Evolutionary conservation across 2,113 vertebrate genomes (phyloP), one percentile per base, ranked within the genome.

Genomic region (Manacus vitellinus): DNA sequence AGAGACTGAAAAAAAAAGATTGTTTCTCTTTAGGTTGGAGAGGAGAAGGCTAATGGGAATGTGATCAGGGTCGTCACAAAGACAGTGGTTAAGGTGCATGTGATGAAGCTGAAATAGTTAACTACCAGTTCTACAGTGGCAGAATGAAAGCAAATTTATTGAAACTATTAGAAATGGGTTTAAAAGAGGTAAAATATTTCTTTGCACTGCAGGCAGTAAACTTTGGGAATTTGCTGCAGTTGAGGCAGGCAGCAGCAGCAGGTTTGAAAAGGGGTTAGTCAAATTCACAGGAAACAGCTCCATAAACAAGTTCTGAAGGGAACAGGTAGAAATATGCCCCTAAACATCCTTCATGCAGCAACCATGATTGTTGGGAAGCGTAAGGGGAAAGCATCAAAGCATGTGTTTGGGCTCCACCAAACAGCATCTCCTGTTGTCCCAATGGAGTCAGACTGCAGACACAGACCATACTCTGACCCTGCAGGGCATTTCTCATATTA

Each of bases 361-460:
- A 0, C 21, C 1, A 0, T 31, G 56, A 27, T 7, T 78, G 28
- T 23, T 63, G 61, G n/a, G 31, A 81, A 46, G 6, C 4, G 4
- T 47, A 43, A 74, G 0, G 1, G 11, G 8, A 56, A 85, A 62
- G 21, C 6, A 77, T 15, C 23, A 66, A 35, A 46, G 21, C 58
- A 51, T 3, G 9, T 19, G 21, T 3, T 3, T 58, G 47, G 46
- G 10, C 18, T 92, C 70, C 70, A 52, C n/a, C 61, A 74, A n/a
- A 24, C 8, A 66, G 9, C 18, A 46, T 46, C 28, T 72, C 39
- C 47, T 52, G 12, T 33, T 54, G 56, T 31, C 21, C 31, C 1
- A 0, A 1, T 25, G 25, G 25, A 58, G 20, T 8, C 8, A 33
- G 39, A 16, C 43, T 65, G 44, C 25, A 43, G 41, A 37, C 14